Percentiles rank a stretch among this genome's conserved stretches.
phyloP scores from a whole-genome alignment of 53 echinoderm and acorn worm genomes.

The Hippasteria phrygiana region DNA sequence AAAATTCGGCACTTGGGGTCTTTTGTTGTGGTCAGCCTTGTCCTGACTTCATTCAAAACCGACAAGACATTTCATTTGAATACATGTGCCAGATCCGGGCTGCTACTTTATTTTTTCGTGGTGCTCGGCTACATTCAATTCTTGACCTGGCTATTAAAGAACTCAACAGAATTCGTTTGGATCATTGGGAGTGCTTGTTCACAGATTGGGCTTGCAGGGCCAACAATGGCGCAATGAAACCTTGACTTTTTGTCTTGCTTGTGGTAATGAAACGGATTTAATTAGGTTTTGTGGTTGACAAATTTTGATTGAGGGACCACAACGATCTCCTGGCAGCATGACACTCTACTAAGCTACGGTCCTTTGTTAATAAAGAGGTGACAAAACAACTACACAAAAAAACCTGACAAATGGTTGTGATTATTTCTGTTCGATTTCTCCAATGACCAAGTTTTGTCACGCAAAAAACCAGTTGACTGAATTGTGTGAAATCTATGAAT shows the following conservation, averaged over 20 bases:
- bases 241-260: constrained; percentile 34
- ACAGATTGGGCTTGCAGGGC: not conserved
- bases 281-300: constrained; percentile 34
- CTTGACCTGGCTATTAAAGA: constrained; percentile 35
- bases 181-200: not conserved
- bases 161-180: not conserved
- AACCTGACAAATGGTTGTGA: no score
- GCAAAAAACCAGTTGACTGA: no score
- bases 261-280: constrained; percentile 27
- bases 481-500: no score
- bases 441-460: no score
- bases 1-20: not conserved
- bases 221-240: constrained; percentile 19
- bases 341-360: not conserved
- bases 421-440: no score
- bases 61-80: not conserved
- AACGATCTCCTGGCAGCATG: not conserved
- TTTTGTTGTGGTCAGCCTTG: constrained; percentile 41
- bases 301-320: not conserved
- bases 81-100: no score
- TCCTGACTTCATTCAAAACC: constrained; percentile 8
- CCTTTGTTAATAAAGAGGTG: no score
- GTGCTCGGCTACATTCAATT: constrained; percentile 18
- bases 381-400: no score
- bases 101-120: not conserved